Evolutionary conservation across 2,797 vertebrate genomes (phyloP), one percentile per base, ranked within the genome.

Genomic region (Picus viridis): DNA sequence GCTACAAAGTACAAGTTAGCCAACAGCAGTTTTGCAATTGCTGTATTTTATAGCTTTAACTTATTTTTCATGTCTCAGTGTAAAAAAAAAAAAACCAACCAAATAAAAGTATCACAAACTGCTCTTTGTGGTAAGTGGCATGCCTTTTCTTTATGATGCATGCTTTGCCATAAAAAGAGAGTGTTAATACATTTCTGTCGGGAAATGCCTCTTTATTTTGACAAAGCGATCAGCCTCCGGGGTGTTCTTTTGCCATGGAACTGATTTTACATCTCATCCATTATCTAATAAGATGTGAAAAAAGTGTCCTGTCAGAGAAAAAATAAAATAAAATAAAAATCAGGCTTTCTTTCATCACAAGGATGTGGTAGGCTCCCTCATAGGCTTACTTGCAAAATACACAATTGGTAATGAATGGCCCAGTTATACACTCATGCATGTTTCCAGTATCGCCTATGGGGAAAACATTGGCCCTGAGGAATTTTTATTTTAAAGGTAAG

Each of bases 181-280:
- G 85, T 74, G 53, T 95, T 95, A 94, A 95, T 96, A 95, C 84
- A 83, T 96, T 96, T 95, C 93, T 96, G 94, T 96, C 94, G 91
- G 94, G 95, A 94, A 96, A 97, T 93, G 86, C 96, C 97, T 97
- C 96, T 97, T 97, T 97, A 96, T 97, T 97, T 94, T 97, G 97
- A 98, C 97, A 97, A 96, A 98, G 90, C 1, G 81, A 97, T 96
- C 96, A 96, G 94, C 96, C 97, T 97, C 95, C 24, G 1, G 97
- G 96, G 94, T 91, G 87, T 93, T 95, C 90, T 85, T 96, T 88
- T 90, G 92, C 97, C 91, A 68, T 85, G 97, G 95, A 97, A 92
- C 97, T 94, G 96, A 96, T 97, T 97, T 97, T 95, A 95, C 94
- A 96, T 97, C 95, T 97, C 97, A 97, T 97, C 96, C 93, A 70